These are phyloP conservation scores for Thymelicus lineola DNA, from an alignment of 2,888 invertebrate genomes.

Conservation along the genomic window DNA sequence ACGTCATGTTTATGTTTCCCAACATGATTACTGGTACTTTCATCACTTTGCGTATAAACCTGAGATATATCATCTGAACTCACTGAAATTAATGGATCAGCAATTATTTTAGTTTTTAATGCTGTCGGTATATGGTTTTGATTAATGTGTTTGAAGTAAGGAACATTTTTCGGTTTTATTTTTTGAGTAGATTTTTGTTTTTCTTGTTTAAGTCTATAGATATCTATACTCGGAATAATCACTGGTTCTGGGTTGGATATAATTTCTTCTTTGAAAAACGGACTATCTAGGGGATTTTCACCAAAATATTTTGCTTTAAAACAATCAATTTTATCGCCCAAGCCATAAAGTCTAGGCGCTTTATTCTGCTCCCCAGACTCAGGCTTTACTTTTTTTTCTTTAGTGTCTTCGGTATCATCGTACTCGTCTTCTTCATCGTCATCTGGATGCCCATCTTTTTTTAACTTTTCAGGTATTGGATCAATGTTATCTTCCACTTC, in stretches of 20 bases:
- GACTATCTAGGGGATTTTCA: slow-evolving; percentile 90
- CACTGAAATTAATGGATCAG: neutral
- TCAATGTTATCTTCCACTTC: slow-evolving; percentile 83
- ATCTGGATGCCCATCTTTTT: slow-evolving; percentile 63
- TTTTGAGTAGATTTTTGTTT: slow-evolving; percentile 1
- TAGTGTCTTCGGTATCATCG: slow-evolving; percentile 44
- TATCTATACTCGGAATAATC: slow-evolving; percentile 51
- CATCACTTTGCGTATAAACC: neutral
- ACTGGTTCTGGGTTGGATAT: slow-evolving; percentile 79
- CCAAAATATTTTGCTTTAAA: slow-evolving; percentile 91
- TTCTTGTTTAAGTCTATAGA: slow-evolving; percentile 46
- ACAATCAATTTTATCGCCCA: slow-evolving; percentile 91
- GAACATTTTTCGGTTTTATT: neutral
- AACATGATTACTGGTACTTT: slow-evolving; percentile 49
- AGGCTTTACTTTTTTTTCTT: slow-evolving; percentile 53
- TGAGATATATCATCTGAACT: neutral
- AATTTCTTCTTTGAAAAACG: slow-evolving; percentile 87
- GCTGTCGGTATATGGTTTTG: neutral
- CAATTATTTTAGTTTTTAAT: slow-evolving; percentile 13
- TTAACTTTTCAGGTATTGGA: slow-evolving; percentile 82
- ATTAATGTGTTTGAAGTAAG: neutral
- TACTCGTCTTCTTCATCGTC: slow-evolving; percentile 60
- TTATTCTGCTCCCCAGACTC: slow-evolving; percentile 60
- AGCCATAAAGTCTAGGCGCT: slow-evolving; percentile 83
- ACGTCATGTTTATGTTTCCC: slow-evolving; percentile 56